Evolutionary conservation across 1,140 invertebrate species (phyloP).

Genomic region (Sycobia sp.): DNA sequence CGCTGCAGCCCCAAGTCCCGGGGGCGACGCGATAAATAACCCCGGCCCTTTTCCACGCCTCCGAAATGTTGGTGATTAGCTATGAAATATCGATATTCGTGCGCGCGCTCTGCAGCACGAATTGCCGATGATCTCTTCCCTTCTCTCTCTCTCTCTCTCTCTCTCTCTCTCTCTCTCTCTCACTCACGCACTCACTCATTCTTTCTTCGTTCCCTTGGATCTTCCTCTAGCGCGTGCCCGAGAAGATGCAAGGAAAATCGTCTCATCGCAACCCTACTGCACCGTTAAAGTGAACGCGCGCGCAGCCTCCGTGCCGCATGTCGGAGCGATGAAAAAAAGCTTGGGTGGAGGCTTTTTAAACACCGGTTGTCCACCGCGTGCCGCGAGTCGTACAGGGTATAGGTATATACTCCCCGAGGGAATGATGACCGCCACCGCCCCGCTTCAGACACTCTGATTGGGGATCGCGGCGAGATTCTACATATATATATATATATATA

Average conservation of each 20-base stretch:
- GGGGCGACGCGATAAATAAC: slow-evolving; percentile 62
- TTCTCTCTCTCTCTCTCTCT: no score
- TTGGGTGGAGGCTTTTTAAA: slow-evolving; percentile 14
- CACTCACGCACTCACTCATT: no score
- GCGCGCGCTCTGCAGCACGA: no score
- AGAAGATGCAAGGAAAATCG: slow-evolving; percentile 17
- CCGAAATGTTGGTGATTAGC: slow-evolving; percentile 63
- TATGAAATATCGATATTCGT: slow-evolving; percentile 63
- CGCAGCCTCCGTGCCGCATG: not conserved
- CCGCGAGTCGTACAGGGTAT: slow-evolving; percentile 14
- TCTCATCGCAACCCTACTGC: no score
- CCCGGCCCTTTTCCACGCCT: slow-evolving; percentile 62
- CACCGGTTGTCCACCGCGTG: slow-evolving; percentile 26
- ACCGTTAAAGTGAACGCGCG: no score
- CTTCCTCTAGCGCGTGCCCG: not conserved
- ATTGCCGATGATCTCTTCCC: no score
- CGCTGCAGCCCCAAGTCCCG: slow-evolving; percentile 40
- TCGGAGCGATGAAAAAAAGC: not conserved
- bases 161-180: no score
- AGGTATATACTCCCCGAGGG: no score
- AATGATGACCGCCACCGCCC: no score
- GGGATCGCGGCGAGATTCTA: not conserved
- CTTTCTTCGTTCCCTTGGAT: no score
- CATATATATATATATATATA: no score
- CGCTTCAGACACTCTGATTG: no score